These are phyloP conservation scores for Cenopis cana DNA, from an alignment of 2,888 invertebrate species.

Conservation along the genomic window DNA sequence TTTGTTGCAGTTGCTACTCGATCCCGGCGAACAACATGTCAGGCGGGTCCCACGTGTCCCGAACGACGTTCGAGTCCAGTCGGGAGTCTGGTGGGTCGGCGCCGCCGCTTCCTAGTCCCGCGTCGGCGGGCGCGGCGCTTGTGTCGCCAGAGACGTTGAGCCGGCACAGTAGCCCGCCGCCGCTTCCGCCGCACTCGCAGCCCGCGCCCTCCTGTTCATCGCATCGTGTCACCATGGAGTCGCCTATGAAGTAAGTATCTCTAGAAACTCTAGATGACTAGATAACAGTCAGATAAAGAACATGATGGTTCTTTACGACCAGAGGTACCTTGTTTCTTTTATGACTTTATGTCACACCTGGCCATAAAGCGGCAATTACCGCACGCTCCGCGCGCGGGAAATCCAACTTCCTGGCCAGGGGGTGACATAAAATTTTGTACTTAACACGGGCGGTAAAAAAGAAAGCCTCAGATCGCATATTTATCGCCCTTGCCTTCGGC, in stretches of 20 bases:
- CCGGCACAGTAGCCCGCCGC: constrained; percentile 86
- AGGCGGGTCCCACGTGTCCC: constrained; percentile 85
- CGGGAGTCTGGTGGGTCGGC: constrained; percentile 77
- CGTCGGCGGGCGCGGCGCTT: constrained; percentile 89
- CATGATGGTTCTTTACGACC: too few relatives aligned
- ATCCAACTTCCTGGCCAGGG: too few relatives aligned
- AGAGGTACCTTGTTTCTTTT: too few relatives aligned
- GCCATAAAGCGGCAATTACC: too few relatives aligned
- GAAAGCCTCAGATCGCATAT: too few relatives aligned
- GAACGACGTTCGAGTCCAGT: constrained; percentile 79
- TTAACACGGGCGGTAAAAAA: too few relatives aligned
- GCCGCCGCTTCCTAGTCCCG: constrained; percentile 89
- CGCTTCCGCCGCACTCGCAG: constrained; percentile 82
- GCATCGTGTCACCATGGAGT: constrained; percentile 84
- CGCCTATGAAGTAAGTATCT: constrained; percentile 77
- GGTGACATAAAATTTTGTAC: too few relatives aligned
- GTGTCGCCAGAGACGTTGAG: constrained; percentile 90
- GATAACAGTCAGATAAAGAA: too few relatives aligned
- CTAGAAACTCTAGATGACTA: neutral
- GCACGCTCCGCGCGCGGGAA: too few relatives aligned
- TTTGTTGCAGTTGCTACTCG: constrained; percentile 84
- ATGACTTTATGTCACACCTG: too few relatives aligned
- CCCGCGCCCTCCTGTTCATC: constrained; percentile 83
- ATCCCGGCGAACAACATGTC: constrained; percentile 87
- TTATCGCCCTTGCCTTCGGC: too few relatives aligned